Evolutionary conservation across 1,140 invertebrate species (phyloP), one percentile per base, ranked within the genome.

Genomic region (Danaus plexippus): DNA sequence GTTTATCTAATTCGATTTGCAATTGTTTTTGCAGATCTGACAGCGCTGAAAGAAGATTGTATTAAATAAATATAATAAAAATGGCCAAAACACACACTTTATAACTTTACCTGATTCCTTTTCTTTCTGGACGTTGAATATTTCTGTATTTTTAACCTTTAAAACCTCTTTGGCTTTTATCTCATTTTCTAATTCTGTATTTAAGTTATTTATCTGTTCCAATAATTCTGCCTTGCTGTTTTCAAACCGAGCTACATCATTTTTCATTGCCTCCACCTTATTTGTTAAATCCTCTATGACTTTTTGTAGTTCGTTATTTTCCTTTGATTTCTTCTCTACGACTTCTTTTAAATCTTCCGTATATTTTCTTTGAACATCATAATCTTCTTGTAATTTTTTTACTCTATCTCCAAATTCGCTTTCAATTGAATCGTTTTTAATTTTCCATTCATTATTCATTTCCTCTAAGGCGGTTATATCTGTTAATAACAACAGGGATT

Each of bases 101-200:
- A 54, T 11, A 32, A 43, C 9, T 52, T 61, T 67, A 81, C 78
- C 69, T 48, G 44, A 53, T 64, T 71, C 64, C n/a, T 71, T 69
- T 9, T 77, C 61, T 52, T 74, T 67, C 22, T 66, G 55, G 11
- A 45, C 47, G 11, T 61, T 59, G n/a, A 52, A 32, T 12, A 78
- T 43, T 11, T 71, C 13, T 8, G 40, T 2, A 41, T 73, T 75
- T 42, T 76, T 64, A 10, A 61, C 50, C 59, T 62, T 63, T 45
- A 68, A 44, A 44, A 56, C 52, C 41, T 66, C 54, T 12, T 59
- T 64, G 42, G 54, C 44, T 52, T 44, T 13, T 9, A 51, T 7
- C 47, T 51, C 48, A 43, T 57, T 53, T 44, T 67, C 61, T 45
- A 68, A 15, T 15, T 41, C 54, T 49, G 32, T 13, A 11, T 43